Base-by-base conservation (phyloP, 2,888 invertebrate genomes). In the Philopedon plagiatum region DNA sequence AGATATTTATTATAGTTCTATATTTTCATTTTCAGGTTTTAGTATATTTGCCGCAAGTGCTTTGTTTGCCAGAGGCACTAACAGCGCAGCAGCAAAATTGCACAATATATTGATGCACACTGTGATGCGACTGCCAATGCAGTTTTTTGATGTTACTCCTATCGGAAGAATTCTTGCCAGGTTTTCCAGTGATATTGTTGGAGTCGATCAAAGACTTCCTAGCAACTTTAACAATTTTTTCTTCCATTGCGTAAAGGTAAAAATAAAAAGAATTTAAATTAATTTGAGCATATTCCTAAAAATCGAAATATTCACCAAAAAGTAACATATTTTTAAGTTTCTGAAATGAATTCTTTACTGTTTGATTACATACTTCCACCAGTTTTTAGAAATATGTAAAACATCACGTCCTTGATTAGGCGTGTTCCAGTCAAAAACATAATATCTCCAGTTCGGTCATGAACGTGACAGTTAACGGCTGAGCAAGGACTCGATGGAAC, bases 111-210 rank as follows among this genome's bases (percentile, higher is more conserved):
- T 93, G 83, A 86, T 94, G 81, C 79, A 81, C 65, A 89, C 88
- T 81, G 88, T 93, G 75, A 82, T 94, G 78, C 88, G 88, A 81
- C 89, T 91, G 80, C 93, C 93, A 66, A 89, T 92, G 87, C 88
- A 90, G 82, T 90, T 93, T 87, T 94, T 92, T 86, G 94, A 94
- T 85, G 90, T 90, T 78, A 94, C 94, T 64, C 94, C 94, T 32
- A 80, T 90, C 76, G 94, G 94, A 83, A 88, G 94, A 78, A 90
- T 94, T 79, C 87, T 94, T 63, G 88, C 90, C 86, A 89, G 92
- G 85, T 92, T 92, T 86, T 90, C 92, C 84, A 91, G 92, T 89
- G 93, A 93, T 86, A 86, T 92, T 79, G 91, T 92, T 84, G 88
- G 91, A 78, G 85, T 92, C 87, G 93, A 93, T 85, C 88, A 88